These are phyloP conservation scores for Hylaeus volcanicus DNA, from an alignment of 1,140 invertebrate species.

Conservation along the genomic window DNA sequence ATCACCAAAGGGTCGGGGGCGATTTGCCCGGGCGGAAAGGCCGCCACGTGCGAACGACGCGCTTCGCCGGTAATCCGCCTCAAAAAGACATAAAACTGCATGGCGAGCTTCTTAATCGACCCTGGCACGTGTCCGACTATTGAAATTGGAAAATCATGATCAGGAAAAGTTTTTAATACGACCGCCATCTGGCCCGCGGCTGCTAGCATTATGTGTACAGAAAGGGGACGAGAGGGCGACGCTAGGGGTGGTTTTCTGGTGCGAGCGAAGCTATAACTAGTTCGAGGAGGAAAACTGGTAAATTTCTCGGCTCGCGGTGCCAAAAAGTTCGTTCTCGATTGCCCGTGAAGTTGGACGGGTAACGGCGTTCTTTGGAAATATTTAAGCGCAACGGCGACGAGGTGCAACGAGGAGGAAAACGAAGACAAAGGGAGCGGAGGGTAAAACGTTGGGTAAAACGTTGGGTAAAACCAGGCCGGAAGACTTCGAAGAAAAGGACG, in stretches of 20 bases:
- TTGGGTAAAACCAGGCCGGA: background rate
- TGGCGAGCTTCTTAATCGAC: conserved; percentile 2
- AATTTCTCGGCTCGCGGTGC: conserved; percentile 24
- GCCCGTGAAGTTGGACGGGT: conserved; percentile 11
- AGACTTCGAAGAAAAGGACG: conserved; percentile 12
- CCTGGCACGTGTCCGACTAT: conserved; percentile 48
- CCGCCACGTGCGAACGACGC: conserved; percentile 27
- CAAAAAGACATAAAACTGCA: conserved; percentile 42
- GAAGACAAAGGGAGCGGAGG: background rate
- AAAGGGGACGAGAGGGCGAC: no score
- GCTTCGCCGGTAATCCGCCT: conserved; percentile 19
- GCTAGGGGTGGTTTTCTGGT: background rate
- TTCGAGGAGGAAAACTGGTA: conserved; percentile 8
- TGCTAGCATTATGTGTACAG: background rate
- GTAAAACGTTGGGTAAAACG: background rate
- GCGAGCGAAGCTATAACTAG: conserved; percentile 33
- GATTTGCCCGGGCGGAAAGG: background rate
- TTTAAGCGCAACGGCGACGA: conserved; percentile 28
- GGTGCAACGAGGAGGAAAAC: background rate
- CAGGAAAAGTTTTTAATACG: conserved; percentile 59
- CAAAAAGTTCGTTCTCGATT: conserved; percentile 5
- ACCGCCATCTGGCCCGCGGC: conserved; percentile 53
- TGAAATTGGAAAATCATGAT: conserved; percentile 60
- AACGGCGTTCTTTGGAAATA: conserved; percentile 34
- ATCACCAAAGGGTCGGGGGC: no score